Evolutionary conservation across 2,888 invertebrate genomes (phyloP), one percentile per base, ranked within the genome.

Genomic region (Hermaeophaga mercurialis): DNA sequence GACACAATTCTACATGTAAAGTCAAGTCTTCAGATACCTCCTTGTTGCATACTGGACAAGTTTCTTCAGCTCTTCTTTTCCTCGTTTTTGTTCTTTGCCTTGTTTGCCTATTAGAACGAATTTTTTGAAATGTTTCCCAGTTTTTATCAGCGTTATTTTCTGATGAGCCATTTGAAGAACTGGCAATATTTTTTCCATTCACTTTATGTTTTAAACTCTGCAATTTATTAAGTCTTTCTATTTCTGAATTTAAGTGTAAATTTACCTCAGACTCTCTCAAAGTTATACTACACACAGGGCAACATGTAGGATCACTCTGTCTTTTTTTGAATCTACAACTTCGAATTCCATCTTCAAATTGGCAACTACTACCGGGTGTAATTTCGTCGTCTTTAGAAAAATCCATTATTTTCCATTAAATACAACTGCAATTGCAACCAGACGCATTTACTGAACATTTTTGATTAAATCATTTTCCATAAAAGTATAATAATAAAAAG

Each of bases 201-300:
- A 71, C 56, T 65, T 75, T 77, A 22, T 70, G 65, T 62, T 73
- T 73, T 22, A 70, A 67, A 15, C 67, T 64, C 6, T 80, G 79
- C 44, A 85, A 72, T 74, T 85, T 85, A 69, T 81, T 80, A 45
- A 91, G 78, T 65, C 87, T 86, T 59, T 90, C 89, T 62, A 94
- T 81, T 79, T 95, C 95, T 59, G 90, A 81, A 43, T 85, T 79
- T 63, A 91, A 85, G 78, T 95, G 96, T 18, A 86, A 81, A 66
- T 92, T 91, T n/a, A 94, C 80, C 75, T 95, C 95, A 1, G 88
- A 86, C 1, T 87, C 84, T 43, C 93, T 81, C 36, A 96, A 82
- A 1, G 93, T 92, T 58, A 90, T 85, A 61, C 94, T 90, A 75
- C 96, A 96, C 1, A 92, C 89, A 0, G 96, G 95, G 75, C 96